Percentiles rank a stretch among this genome's conserved stretches.
Conservation (phyloP, 2,113 vertebrate species). For the Columbina picui region DNA sequence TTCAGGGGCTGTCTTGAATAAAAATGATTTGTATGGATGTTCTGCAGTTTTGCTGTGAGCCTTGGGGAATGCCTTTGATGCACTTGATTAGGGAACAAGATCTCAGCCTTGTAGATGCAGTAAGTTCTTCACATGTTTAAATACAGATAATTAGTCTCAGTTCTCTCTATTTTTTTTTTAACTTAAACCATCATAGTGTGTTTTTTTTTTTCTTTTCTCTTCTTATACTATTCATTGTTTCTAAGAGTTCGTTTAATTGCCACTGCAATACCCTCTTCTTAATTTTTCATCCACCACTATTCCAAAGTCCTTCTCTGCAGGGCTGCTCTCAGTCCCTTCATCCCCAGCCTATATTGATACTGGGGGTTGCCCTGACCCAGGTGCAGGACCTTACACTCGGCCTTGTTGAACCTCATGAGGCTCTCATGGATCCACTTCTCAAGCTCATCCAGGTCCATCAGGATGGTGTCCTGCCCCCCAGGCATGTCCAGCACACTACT, state of each 20-base stretch:
- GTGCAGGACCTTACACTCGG: too few species aligned
- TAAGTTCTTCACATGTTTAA: conserved; percentile 31
- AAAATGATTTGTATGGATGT: conserved; percentile 31
- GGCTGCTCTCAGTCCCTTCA: too few species aligned
- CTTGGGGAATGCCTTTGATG: conserved; percentile 41
- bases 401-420: too few species aligned
- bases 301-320: too few species aligned
- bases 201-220: background rate
- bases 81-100: conserved; percentile 37
- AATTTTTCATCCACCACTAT: background rate
- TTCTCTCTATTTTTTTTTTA: background rate
- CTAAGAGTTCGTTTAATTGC: background rate
- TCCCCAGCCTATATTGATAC: too few species aligned
- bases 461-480: too few species aligned
- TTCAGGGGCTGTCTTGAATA: background rate
- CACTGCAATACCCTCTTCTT: background rate
- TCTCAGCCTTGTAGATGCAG: conserved; percentile 16
- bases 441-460: too few species aligned
- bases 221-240: background rate
- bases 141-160: conserved; percentile 60
- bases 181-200: background rate
- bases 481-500: too few species aligned
- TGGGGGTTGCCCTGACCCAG: too few species aligned
- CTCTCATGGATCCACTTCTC: too few species aligned
- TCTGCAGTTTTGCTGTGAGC: conserved; percentile 35